These are phyloP conservation scores for Neodiprion virginianus DNA, from an alignment of 1,140 invertebrate genomes.

Conservation along the genomic window DNA sequence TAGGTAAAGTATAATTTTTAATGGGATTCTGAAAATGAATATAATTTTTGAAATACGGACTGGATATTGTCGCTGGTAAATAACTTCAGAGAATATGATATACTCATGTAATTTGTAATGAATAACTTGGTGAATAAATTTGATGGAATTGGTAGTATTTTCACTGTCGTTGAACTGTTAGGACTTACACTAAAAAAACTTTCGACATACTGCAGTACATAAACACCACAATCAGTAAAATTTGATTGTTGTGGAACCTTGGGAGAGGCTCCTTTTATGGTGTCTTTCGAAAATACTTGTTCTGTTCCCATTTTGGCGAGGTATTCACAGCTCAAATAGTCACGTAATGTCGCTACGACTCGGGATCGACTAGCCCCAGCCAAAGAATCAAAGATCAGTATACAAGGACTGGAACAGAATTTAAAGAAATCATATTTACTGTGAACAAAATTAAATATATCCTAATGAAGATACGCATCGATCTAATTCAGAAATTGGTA, in stretches of 20 bases:
- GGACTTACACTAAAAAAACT: constrained; percentile 83
- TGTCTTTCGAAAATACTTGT: constrained; percentile 77
- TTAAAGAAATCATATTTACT: background rate
- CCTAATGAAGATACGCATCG: too few relatives aligned
- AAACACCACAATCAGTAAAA: constrained; percentile 96
- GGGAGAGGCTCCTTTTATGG: constrained; percentile 82
- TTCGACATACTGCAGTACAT: constrained; percentile 95
- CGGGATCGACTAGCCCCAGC: constrained; percentile 78
- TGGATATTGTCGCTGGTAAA: too few relatives aligned
- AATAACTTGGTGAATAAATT: background rate
- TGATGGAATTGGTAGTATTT: constrained; percentile 15
- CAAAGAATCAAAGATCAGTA: constrained; percentile 94
- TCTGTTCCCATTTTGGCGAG: constrained; percentile 74
- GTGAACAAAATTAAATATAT: background rate
- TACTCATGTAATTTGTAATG: too few relatives aligned
- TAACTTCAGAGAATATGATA: too few relatives aligned
- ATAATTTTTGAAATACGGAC: background rate
- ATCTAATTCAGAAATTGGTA: too few relatives aligned
- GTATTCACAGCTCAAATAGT: constrained; percentile 91
- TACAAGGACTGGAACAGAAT: constrained; percentile 73
- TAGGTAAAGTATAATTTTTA: constrained; percentile 75
- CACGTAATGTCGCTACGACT: constrained; percentile 85
- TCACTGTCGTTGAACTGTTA: background rate
- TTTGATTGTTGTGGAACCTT: constrained; percentile 97
- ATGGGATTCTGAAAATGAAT: constrained; percentile 71